Evolutionary conservation across 2,113 vertebrate genomes (phyloP), one percentile per base, ranked within the genome.

Genomic region (Pteropus alecto): DNA sequence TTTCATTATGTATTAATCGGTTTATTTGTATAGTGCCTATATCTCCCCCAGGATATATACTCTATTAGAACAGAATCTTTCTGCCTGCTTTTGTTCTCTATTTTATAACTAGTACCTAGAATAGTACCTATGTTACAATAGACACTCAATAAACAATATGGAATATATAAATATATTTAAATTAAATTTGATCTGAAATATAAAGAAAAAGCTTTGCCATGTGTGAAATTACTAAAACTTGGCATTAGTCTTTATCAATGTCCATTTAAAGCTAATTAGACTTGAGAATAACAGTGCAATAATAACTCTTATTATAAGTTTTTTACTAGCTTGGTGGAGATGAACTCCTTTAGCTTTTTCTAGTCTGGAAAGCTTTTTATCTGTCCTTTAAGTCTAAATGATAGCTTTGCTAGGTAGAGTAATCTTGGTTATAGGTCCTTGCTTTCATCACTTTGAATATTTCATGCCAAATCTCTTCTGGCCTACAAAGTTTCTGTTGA

Each of bases 171-270:
- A 89, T 54, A 67, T 85, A 38, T 67, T 82, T 24, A 83, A 30
- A n/a, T 87, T 89, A 91, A 77, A 68, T 92, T 87, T 95, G n/a
- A 73, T n/a, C 46, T 89, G 54, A 90, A 86, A 74, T 92, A 26
- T 84, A 95, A 82, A 81, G 79, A 68, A 87, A 14, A 28, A 51
- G 46, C 46, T 93, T 82, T 86, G 46, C 5, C 6, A 26, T 58
- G 43, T 92, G 22, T 65, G 67, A 86, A 61, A 86, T 94, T n/a
- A 38, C 13, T 73, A 54, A 81, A 67, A 35, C 10, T 67, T 82
- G 67, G 56, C 16, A 77, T 56, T 67, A 41, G 9, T n/a, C 51
- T 92, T 96, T 90, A 43, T 73, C 46, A 85, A 16, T 54, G 21
- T 86, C 56, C 79, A 77, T n/a, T 81, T 91, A 46, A 78, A 79